Base-by-base conservation (phyloP, 2,113 vertebrate genomes). In the Ramphastos sulfuratus region DNA sequence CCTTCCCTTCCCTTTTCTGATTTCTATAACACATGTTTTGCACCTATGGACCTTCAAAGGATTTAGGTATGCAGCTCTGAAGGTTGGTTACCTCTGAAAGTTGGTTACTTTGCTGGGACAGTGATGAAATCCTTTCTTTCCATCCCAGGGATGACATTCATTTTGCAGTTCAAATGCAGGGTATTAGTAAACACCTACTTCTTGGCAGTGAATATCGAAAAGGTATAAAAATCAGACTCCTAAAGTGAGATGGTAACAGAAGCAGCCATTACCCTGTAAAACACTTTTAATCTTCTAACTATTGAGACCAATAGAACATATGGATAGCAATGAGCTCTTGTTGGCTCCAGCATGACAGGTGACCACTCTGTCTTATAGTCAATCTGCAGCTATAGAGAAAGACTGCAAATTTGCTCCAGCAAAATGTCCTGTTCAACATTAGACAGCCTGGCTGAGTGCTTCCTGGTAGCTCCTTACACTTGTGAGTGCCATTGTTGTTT, bases 341-440 rank as follows among this genome's bases (percentile, higher is more conserved):
- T 24, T 55, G 48, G 21, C 8, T 50, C 7, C 44, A 72, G 46
- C 64, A 60, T 50, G 39, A 17, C 75, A 65, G 64, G 52, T 75
- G 39, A 58, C 35, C 77, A 23, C 71, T 87, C 13, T 31, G 65
- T 77, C 50, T 78, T 63, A 52, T 19, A 88, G 67, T 50, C 46
- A 92, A 91, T 85, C 93, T 93, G 56, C 67, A 67, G 33, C 72
- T 92, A 78, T 52, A 91, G 75, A 82, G 66, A 79, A 91, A 92
- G 80, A 71, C 76, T 56, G 50, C n/a, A 95, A 85, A 89, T 90
- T 85, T 83, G 8, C 69, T 83, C 61, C 52, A n/a, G 37, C 33
- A 83, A 87, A 84, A 79, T 56, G 77, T 61, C 44, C 82, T 69
- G 39, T 33, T 89, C 17, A 8, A 10, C 13, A 55, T 73, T n/a